A percentile compares a stretch with the other conserved stretches of the same genome.
These are phyloP conservation scores for Bradypodion ventrale DNA, from an alignment of 2,797 vertebrate genomes.

Conservation along the genomic window DNA sequence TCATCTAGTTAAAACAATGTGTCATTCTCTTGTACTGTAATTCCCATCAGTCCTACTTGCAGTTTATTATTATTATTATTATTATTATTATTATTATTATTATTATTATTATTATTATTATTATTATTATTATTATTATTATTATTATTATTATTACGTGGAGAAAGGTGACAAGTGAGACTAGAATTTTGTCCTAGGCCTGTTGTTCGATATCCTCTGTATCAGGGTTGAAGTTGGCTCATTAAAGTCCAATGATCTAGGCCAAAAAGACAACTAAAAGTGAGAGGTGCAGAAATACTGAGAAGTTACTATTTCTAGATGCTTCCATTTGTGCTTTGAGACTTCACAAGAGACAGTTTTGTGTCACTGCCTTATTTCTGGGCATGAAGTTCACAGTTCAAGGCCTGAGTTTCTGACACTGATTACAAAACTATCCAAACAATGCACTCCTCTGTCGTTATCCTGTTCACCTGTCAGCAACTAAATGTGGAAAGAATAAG, in stretches of 20 bases:
- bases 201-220: not conserved
- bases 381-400: not conserved
- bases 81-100: too few relatives aligned
- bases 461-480: not conserved
- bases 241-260: not conserved
- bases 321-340: not conserved
- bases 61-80: too few relatives aligned
- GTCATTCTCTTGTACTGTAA: not conserved
- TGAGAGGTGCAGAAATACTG: not conserved
- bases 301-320: not conserved
- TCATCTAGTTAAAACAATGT: not conserved
- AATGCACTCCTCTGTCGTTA: not conserved
- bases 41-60: not conserved
- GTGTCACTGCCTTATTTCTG: not conserved
- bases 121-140: too few relatives aligned
- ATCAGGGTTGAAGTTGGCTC: not conserved
- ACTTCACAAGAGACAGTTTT: not conserved
- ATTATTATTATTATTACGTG: too few relatives aligned
- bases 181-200: too few relatives aligned
- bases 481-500: not conserved
- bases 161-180: too few relatives aligned
- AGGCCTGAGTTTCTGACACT: not conserved
- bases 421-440: not conserved
- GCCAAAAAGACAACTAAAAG: not conserved
- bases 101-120: too few relatives aligned